phyloP scores from a whole-genome alignment of 2,113 vertebrate species.

The Entelurus aequoreus region DNA sequence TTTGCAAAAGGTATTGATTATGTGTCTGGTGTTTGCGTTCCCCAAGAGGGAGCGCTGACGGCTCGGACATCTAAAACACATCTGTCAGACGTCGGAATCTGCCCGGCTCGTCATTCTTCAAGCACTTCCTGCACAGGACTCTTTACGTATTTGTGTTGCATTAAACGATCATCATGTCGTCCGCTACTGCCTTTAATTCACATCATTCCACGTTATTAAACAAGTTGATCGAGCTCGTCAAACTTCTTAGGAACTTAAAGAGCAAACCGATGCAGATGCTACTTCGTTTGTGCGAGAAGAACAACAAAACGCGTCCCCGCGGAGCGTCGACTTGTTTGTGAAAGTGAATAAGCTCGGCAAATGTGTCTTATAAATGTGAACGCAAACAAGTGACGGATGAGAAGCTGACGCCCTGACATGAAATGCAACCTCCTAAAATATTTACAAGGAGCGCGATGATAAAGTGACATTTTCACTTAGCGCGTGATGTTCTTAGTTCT shows the following conservation, averaged over 20 bases:
- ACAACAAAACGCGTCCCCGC: slow-evolving; percentile 18
- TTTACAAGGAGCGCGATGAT: slow-evolving; percentile 33
- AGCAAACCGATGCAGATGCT: slow-evolving; percentile 29
- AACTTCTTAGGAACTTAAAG: slow-evolving; percentile 21
- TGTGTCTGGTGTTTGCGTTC: slow-evolving; percentile 45
- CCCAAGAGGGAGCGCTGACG: slow-evolving; percentile 28
- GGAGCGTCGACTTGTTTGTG: slow-evolving; percentile 31
- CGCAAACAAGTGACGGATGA: slow-evolving; percentile 24
- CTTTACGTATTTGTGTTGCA: not conserved
- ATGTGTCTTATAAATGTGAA: slow-evolving; percentile 15
- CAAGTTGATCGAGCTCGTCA: slow-evolving; percentile 7
- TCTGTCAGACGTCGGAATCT: slow-evolving; percentile 20
- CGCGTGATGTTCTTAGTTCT: slow-evolving; percentile 10
- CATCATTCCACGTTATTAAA: not conserved
- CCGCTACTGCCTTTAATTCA: not conserved
- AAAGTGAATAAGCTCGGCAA: slow-evolving; percentile 36
- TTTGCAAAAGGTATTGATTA: slow-evolving; percentile 65
- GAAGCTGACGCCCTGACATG: slow-evolving; percentile 37
- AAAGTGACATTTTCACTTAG: slow-evolving; percentile 18
- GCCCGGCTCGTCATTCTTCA: slow-evolving; percentile 14
- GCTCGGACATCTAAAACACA: slow-evolving; percentile 50
- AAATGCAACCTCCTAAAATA: slow-evolving; percentile 45
- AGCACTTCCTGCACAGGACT: slow-evolving; percentile 5
- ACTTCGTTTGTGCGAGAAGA: slow-evolving; percentile 41
- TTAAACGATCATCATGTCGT: not conserved